phyloP scores from a whole-genome alignment of 1,140 invertebrate species.

The Hypsibius dujardini region DNA sequence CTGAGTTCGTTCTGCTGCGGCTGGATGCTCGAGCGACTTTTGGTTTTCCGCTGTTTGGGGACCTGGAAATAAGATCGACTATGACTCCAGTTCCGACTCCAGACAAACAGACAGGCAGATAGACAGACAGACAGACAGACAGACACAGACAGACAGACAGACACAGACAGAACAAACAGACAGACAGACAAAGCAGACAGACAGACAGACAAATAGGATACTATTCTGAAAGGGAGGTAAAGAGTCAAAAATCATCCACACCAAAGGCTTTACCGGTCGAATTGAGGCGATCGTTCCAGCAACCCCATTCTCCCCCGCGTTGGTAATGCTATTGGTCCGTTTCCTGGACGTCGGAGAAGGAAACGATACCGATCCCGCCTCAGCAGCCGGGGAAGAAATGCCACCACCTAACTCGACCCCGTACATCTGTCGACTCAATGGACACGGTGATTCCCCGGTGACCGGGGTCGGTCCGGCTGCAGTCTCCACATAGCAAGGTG shows the following conservation, averaged over 20 bases:
- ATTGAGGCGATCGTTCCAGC: conserved; percentile 19
- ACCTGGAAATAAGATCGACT: conserved; percentile 21
- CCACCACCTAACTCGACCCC: too few relatives aligned
- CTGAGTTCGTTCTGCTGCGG: conserved; percentile 83
- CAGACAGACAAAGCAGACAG: too few relatives aligned
- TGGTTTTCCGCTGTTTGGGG: conserved; percentile 35
- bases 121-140: too few relatives aligned
- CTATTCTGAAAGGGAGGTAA: conserved; percentile 1
- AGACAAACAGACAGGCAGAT: too few relatives aligned
- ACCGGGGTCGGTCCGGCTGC: not conserved
- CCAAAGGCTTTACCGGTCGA: conserved; percentile 17
- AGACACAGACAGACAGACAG: too few relatives aligned
- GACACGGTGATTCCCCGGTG: not conserved
- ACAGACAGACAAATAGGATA: not conserved
- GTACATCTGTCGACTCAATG: not conserved
- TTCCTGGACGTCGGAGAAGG: not conserved
- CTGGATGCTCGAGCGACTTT: conserved; percentile 54
- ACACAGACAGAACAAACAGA: too few relatives aligned
- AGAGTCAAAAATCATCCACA: not conserved
- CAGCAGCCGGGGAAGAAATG: not conserved
- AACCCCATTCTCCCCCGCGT: conserved; percentile 21
- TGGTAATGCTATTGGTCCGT: not conserved
- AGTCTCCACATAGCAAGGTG: not conserved
- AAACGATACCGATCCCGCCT: not conserved
- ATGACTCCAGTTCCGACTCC: too few relatives aligned